Base-by-base conservation (phyloP, 2,113 vertebrate genomes). In the Phaethon lepturus region DNA sequence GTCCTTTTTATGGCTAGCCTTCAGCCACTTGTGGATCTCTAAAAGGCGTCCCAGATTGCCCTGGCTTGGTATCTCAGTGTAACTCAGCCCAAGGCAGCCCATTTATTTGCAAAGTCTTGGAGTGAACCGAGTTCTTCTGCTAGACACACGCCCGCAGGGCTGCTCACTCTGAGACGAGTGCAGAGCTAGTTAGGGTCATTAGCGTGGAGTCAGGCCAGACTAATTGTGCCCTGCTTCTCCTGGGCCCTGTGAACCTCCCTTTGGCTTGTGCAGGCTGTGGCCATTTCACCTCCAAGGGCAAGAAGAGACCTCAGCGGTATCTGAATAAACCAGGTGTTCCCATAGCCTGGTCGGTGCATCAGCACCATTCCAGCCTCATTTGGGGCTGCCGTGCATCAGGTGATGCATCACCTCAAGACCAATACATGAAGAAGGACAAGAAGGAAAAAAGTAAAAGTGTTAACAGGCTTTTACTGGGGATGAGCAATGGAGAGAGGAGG, bases 141-240 rank as follows among this genome's bases (percentile, higher is more conserved):
- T 67, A 38, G 42, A 35, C 69, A n/a, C 35, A 1, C 11, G 17
- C 9, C 71, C 2, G 2, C 38, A 74, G 68, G 59, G 50, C 72
- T 58, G 68, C 76, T 55, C 68, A 71, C 55, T 55, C 0, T 0
- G 0, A 0, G 63, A 55, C 50, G 10, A 80, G 38, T 0, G 0
- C 63, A 35, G 52, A 80, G 55, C 53, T 72, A 80, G 40, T 77
- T 63, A 88, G 22, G 20, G 35, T 69, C 73, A 58, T 66, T 26
- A 92, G 35, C 3, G 0, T 38, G 63, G 82, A 53, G 28, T 67
- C 83, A 74, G 63, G 63, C 91, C 91, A 88, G 67, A 23, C 14
- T 86, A 79, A 77, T 62, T 73, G 38, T 42, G 71, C n/a, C 50
- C 38, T 53, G 52, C 59, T 68, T 79, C 14, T 49, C 40, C 52